Evolutionary conservation across 2,888 invertebrate species (phyloP), one percentile per base, ranked within the genome.

Genomic region (Pristionchus arcanus): DNA sequence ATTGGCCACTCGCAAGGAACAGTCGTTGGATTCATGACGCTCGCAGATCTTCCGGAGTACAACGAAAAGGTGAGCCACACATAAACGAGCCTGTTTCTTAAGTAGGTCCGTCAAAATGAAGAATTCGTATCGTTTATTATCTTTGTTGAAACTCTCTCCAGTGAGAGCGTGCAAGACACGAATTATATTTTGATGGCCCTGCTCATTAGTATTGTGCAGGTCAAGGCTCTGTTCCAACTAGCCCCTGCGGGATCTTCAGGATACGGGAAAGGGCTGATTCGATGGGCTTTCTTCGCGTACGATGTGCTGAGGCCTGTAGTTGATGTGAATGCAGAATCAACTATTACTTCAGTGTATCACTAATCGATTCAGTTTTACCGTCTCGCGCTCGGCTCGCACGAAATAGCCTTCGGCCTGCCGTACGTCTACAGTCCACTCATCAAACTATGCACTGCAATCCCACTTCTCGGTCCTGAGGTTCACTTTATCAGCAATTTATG

Each of bases 1-100:
- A 42, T 77, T 21, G 74, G 74, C 0, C 74, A 77, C 42, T 77
- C 74, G 25, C 74, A 77, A 25, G 74, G 74, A 37, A 77, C 74
- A 0, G 11, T 42, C 2, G 74, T 77, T 11, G 74, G 74, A 21
- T 77, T 37, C n/a, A 77, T 77, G 74, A 42, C 42, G 7, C 25
- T 77, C 0, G 74, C 74, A 5, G 74, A 74, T n/a, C 5, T 37
- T 74, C 74, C 74, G 25, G 34, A 37, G 25, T 77, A 77, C 42
- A 77, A 77, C 13, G 9, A 21, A 11, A 77, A 25, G 74, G 74
- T 77, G 19, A 19, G 31, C 16, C 13, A n/a, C 34, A 28, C 4
- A 68, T 19, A 19, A n/a, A n/a, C n/a, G n/a, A 9, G 3, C 25
- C 66, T n/a, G 2, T n/a, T n/a, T n/a, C n/a, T 66, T n/a, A n/a